These are phyloP conservation scores for Rhagologus leucostigma DNA, from an alignment of 2,113 vertebrate species.

Conservation along the genomic window DNA sequence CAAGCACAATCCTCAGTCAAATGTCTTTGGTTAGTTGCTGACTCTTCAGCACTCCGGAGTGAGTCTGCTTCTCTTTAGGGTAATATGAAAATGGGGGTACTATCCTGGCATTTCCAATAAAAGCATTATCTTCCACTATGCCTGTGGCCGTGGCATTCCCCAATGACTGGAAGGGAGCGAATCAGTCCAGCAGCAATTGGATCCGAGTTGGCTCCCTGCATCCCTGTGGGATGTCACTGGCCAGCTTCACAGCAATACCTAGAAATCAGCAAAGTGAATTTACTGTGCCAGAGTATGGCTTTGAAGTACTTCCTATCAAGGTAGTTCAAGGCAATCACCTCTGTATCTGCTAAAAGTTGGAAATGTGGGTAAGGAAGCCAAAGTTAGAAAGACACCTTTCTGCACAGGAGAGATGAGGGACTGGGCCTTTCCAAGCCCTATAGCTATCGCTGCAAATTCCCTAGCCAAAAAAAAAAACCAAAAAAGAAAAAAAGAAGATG, in stretches of 20 bases:
- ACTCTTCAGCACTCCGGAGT: neutral
- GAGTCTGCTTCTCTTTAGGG: neutral
- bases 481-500: neutral
- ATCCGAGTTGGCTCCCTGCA: neutral
- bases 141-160: rapidly evolving
- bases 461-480: neutral
- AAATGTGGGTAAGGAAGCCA: neutral
- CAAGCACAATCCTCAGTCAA: neutral
- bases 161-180: neutral
- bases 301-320: neutral
- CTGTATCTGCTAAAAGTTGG: neutral
- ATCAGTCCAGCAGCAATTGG: neutral
- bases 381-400: neutral
- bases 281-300: neutral
- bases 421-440: neutral
- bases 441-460: neutral
- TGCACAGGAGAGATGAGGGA: neutral
- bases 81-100: neutral
- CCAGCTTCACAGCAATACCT: neutral
- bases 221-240: neutral
- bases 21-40: neutral
- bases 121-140: neutral
- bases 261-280: neutral
- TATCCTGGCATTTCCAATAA: neutral
- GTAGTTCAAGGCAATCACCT: neutral